Base-by-base conservation (phyloP, 2,888 invertebrate species). In the Atethmia centrago region DNA sequence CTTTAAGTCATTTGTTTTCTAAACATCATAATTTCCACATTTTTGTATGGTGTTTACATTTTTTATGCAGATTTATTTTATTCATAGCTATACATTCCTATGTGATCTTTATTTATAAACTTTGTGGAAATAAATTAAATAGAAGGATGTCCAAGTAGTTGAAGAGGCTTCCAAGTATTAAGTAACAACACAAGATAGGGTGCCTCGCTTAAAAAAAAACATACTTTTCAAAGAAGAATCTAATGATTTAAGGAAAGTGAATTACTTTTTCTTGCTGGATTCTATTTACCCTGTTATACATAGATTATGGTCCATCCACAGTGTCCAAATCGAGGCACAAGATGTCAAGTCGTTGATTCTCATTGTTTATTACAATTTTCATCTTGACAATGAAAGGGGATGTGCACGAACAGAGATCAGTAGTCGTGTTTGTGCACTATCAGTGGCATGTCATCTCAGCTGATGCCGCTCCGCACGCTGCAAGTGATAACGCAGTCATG, bases 21-120 rank as follows among this genome's bases (percentile, higher is more conserved):
- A 36, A 28, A 75, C 19, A 63, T 62, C 1, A 12, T 36, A n/a
- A 28, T n/a, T 42, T 28, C 8, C n/a, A 55, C 19, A 40, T 31
- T 55, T 65, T 42, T 56, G 19, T 49, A 40, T 12, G 3, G 28
- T 53, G 8, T 74, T 53, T 53, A 49, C 47, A 42, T 58, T 56
- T 21, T 36, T 16, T 56, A 28, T 28, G 36, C 7, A 74, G n/a
- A n/a, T 53, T 45, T n/a, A 42, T 25, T 28, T 42, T 40, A 45
- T 55, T 72, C 19, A 49, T 53, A 25, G 5, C 36, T 16, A 51
- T 45, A 56, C 21, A 74, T 47, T 77, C 31, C 21, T 28, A 25
- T 9, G 25, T 47, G 55, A 55, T 42, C 40, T 12, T 47, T 73
- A 40, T 71, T 36, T 25, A 21, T 5, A 47, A 63, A 49, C 16